Evolutionary conservation across 2,888 invertebrate genomes (phyloP), one percentile per base, ranked within the genome.

Genomic region (Archips crataeganus): DNA sequence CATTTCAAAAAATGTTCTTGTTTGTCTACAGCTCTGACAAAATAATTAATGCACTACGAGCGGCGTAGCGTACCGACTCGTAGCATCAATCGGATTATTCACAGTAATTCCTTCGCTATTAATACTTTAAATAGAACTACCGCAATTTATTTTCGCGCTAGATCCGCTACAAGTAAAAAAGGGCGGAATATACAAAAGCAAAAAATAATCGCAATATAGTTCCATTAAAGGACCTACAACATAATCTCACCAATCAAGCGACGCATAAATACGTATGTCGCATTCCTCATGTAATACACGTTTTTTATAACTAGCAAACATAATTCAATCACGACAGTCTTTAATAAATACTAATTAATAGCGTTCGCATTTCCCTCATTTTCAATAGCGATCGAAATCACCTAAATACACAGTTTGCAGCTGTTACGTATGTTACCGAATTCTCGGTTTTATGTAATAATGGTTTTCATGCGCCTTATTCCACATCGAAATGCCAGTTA

Each of bases 381-480:
- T 73, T 73, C 39, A 57, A 32, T 39, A 57, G 63, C 42, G 57
- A 63, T 64, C 49, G 62, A 67, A 45, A 67, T 49, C n/a, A 51
- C 51, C 49, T 23, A 23, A 23, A 23, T 11, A 34, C 59, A 49
- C 23, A 47, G 45, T 11, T 11, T 59, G 59, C 34, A 57, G 45
- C 34, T 60, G 45, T 74, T 74, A 74, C 64, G 70, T 61, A 34
- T 70, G 65, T 74, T 74, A 74, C 74, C 69, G 74, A 74, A 70
- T 74, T 70, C 70, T 74, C 65, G 70, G 65, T 65, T 70, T 74
- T 74, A 74, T 74, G 74, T 70, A 74, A 74, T 70, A 74, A 57
- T 60, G 39, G 45, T 13, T 64, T 70, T 65, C 45, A 47, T 54
- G 70, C 70, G 69, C 64, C 42, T 15, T 64, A 70, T 74, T 51